Base-by-base conservation (phyloP, 2,113 vertebrate species). In the Hyperopisus bebe region DNA sequence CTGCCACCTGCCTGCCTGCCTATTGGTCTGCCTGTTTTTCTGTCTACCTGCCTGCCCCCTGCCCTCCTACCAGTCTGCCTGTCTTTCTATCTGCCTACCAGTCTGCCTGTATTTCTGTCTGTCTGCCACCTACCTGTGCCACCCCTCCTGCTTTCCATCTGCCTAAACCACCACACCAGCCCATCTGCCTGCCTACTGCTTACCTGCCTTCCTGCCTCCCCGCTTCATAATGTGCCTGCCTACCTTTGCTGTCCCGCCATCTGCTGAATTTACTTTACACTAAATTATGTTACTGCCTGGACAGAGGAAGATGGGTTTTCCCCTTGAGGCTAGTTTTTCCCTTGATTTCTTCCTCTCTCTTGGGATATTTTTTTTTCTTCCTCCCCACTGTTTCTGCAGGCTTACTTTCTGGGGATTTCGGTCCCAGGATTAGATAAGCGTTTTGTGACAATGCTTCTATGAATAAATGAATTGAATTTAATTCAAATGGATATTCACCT, bases 401-500 rank as follows among this genome's bases (percentile, higher is more conserved):
- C n/a, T 70, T 70, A 31, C 62, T 70, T 27, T 70, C 62, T 70
- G n/a, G 62, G 62, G 62, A 70, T 70, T 31, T 70, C 3, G 10
- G 62, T 31, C n/a, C n/a, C 10, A 11, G 62, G n/a, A 70, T 70
- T 31, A 70, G 62, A 70, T 70, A 70, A 31, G 62, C 62, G 27
- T 31, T 70, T 31, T 31, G 3, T 70, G 62, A 31, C n/a, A 70
- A 70, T 31, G 10, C 11, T 31, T 27, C 62, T 70, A 27, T 70
- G 62, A 70, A 70, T 70, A 31, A 70, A 70, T 27, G 62, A 70
- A 31, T 31, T 70, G n/a, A 66, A 70, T 70, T 66, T n/a, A 62
- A 27, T 66, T 66, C 24, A 66, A 66, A 70, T 70, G 10, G 50
- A 84, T 89, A 51, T 89, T 84, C 53, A 84, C 21, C 48, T 84